Evolutionary conservation across 1,140 invertebrate species (phyloP).

Genomic region (Zophobas morio): DNA sequence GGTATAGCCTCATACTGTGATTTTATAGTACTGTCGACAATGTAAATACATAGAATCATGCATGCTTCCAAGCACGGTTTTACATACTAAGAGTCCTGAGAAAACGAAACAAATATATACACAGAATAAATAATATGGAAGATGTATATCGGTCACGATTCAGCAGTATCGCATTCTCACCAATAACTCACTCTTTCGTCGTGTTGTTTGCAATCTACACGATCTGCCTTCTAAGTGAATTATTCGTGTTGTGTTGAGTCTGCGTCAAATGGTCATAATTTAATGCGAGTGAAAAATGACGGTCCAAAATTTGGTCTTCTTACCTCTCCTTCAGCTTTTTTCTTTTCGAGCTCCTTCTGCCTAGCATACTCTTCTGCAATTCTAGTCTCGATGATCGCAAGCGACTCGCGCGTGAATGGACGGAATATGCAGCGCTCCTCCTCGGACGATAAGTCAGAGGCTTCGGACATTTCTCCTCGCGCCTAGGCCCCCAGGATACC

Average conservation of each 20-base stretch:
- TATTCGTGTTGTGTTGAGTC: no score
- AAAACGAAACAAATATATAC: conserved; percentile 67
- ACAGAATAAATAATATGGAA: conserved; percentile 61
- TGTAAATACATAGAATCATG: conserved; percentile 46
- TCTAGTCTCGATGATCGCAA: conserved; percentile 92
- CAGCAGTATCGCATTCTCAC: background rate
- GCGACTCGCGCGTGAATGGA: conserved; percentile 97
- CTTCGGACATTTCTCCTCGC: conserved; percentile 83
- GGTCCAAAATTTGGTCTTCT: conserved; percentile 20
- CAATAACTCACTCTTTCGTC: background rate
- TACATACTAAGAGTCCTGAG: conserved; percentile 49
- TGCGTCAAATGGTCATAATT: no score
- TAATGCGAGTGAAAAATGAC: background rate
- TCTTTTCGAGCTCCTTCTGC: conserved; percentile 96
- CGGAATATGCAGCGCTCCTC: conserved; percentile 96
- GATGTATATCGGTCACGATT: conserved; percentile 3
- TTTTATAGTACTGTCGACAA: conserved; percentile 35
- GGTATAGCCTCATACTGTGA: conserved; percentile 46
- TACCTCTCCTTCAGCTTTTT: conserved; percentile 95
- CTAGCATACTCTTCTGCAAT: conserved; percentile 95
- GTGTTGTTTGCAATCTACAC: no score
- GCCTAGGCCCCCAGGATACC: conserved; percentile 69
- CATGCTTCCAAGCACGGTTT: conserved; percentile 52
- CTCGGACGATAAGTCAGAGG: conserved; percentile 91
- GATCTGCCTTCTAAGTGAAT: conserved; percentile 11